Evolutionary conservation across 2,113 vertebrate species (phyloP), one percentile per base, ranked within the genome.

Genomic region (Narcine bancroftii): DNA sequence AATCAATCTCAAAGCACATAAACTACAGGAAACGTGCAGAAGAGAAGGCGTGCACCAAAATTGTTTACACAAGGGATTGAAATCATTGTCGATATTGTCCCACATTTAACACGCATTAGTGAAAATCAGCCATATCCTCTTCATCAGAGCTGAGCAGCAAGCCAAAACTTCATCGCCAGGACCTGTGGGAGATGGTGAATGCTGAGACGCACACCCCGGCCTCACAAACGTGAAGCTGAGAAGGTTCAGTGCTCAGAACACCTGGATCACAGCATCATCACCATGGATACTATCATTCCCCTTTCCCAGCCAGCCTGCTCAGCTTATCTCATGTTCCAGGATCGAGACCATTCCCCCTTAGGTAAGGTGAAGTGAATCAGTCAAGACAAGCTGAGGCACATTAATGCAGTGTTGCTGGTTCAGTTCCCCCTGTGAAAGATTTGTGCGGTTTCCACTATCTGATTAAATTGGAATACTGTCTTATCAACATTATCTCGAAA

Each of bases 291-390:
- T 94, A 95, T 95, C 94, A 29, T 92, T n/a, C 92, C 42, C 94
- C 87, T 94, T 94, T 94, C 93, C 95, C 94, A 93, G 92, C 95
- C 92, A 72, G 93, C 93, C 63, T 93, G 93, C 92, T 69, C 66
- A 93, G 93, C 94, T 94, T 95, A 96, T 95, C 95, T 95, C 93
- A 93, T 93, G 77, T 93, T 94, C 93, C 93, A 95, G 92, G 94
- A 93, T 94, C 92, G 50, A 91, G 93, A 95, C 94, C 93, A 92
- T 69, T 63, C 33, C 75, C 92, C 92, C 92, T 39, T 65, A 79
- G 87, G 76, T 63, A 92, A 89, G 36, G 89, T 45, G 39, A 42
- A 66, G 50, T 21, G 17, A 56, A 71, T 60, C 42, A 60, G 65
- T 75, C 81, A 36, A 72, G 69, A 2, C 45, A 89, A 73, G 87